Percentiles rank a stretch among this genome's conserved stretches.
Conservation (phyloP, 1,140 invertebrate genomes). For the Prorops nasuta region DNA sequence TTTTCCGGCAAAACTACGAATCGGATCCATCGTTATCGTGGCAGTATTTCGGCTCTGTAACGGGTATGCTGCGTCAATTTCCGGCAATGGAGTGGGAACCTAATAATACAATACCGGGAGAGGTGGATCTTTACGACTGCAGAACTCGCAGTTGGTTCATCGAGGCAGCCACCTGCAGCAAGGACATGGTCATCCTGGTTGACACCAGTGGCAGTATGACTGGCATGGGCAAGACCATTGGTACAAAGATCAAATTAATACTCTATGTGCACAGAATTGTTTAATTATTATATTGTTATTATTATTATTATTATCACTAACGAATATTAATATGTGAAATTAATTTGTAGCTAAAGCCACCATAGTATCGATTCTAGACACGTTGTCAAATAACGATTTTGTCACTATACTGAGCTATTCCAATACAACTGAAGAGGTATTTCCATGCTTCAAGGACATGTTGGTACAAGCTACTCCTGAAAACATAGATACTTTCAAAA, state of each 20-base stretch:
- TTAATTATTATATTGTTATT: not conserved
- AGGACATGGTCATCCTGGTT: constrained; percentile 94
- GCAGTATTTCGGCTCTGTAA: constrained; percentile 94
- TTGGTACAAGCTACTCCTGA: constrained; percentile 91
- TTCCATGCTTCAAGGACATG: constrained; percentile 78
- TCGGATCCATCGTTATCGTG: constrained; percentile 86
- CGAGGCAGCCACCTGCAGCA: constrained; percentile 94
- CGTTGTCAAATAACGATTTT: constrained; percentile 97
- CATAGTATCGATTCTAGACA: constrained; percentile 85
- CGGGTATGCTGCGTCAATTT: constrained; percentile 88
- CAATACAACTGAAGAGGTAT: constrained; percentile 64
- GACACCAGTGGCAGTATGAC: constrained; percentile 98
- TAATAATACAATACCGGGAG: constrained; percentile 22
- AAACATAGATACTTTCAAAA: constrained; percentile 78
- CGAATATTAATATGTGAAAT: not conserved
- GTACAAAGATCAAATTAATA: constrained; percentile 32
- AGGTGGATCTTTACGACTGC: constrained; percentile 77
- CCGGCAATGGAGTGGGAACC: constrained; percentile 66
- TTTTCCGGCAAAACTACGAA: constrained; percentile 83
- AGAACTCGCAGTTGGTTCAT: constrained; percentile 91
- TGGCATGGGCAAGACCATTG: constrained; percentile 77
- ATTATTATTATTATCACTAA: too few species aligned
- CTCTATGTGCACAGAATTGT: not conserved
- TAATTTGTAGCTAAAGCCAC: constrained; percentile 65
- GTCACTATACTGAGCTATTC: constrained; percentile 87